Base-by-base conservation (phyloP, 2,797 vertebrate genomes). In the Diplodus puntazzo region DNA sequence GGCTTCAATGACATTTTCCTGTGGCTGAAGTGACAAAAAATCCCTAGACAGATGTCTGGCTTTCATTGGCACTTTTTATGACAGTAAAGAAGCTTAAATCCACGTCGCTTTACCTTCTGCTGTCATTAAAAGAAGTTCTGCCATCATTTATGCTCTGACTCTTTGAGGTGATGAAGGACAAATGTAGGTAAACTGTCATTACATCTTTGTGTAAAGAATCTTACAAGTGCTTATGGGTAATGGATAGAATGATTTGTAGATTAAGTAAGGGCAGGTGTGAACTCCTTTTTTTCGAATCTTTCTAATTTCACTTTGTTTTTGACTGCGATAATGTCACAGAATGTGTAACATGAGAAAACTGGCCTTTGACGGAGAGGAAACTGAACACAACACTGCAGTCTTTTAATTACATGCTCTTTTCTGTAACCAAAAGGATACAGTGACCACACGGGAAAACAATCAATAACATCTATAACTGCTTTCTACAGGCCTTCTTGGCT, bases 1-100 rank as follows among this genome's bases (percentile, higher is more conserved):
- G 53, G 80, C 77, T 88, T 88, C 82, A 89, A 84, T 87, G 79
- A 86, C 81, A 91, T 82, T 86, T 89, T 85, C 77, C 86, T 86
- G 84, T 73, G 73, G 75, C 83, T 64, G 82, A 82, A 85, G 66
- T 61, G 52, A 83, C 79, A 90, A 79, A 92, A 90, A 92, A 85
- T 16, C 86, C 78, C 81, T 25, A 27, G 64, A 84, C 60, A 87
- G 73, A 81, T 74, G 73, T 80, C 81, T 79, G 63, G 75, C 82
- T 85, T 87, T 82, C 66, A 75, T 64, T 3, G 1, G 27, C n/a
- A 78, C 7, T 55, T 70, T 87, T 87, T 80, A 69, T 59, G 27
- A 80, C 42, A 21, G 58, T 23, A 76, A 69, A 83, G 79, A 86
- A 73, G 73, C 86, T 88, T 82, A 81, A 90, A 89, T 90, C 72